Evolutionary conservation across 1,140 invertebrate genomes (phyloP), one percentile per base, ranked within the genome.

Genomic region (Drosophila miranda): DNA sequence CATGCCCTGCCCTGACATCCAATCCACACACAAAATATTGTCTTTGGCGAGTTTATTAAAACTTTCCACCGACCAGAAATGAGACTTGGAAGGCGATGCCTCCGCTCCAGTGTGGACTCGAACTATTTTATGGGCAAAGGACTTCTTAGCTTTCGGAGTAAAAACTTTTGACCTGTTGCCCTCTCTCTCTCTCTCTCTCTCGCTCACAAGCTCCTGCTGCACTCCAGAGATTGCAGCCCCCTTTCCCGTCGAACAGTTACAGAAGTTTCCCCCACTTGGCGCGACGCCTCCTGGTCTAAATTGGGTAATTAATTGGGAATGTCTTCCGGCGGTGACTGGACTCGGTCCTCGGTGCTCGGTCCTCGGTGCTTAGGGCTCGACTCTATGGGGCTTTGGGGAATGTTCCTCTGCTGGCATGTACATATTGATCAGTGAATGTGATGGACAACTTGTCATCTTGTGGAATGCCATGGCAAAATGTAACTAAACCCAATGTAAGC

Each of bases 1-100:
- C 28, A 6, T 28, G 28, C 28, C 30, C 9, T 34, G 19, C 13
- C 21, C 41, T 54, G 1, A 16, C 7, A 55, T 8, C 28, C 6
- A 28, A 28, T 28, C 28, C 23, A n/a, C 26, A 42, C 61, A 52
- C 55, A 79, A 75, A 80, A 81, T 86, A 74, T 84, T 86, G 82
- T 87, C 81, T 77, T 66, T 68, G 57, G 67, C 61, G 55, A 86
- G 82, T 86, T 86, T 86, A 86, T 86, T 86, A 86, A 86, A 86
- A 86, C 28, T 86, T 86, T 84, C 13, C 44, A 61, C 46, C 59
- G 66, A 59, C 30, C 30, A 30, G 30, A 8, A 30, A 30, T 7
- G 30, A 30, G 30, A 50, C 52, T 64, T 30, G 30, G 34, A 4
- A 21, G 11, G 50, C 51, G 28, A 45, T 43, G 48, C 44, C 68